Percentiles rank a stretch among this genome's conserved stretches.
These are phyloP conservation scores for Montipora efflorescens DNA, from an alignment of 64 coral and sea anemone species.

Conservation along the genomic window DNA sequence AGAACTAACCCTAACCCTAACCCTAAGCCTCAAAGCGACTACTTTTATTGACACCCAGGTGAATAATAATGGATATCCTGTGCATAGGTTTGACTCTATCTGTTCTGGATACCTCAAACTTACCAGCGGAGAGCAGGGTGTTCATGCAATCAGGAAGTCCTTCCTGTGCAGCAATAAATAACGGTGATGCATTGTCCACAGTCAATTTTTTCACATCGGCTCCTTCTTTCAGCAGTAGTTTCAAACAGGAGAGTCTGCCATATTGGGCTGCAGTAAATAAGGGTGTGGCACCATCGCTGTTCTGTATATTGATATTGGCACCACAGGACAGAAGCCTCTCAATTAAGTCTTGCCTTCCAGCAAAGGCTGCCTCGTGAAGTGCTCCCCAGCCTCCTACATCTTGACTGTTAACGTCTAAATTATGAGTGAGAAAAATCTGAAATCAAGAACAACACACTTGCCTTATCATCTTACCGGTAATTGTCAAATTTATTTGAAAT, in stretches of 20 bases:
- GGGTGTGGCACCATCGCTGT: slow-evolving; percentile 82
- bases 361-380: slow-evolving; percentile 83
- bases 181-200: slow-evolving; percentile 66
- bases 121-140: slow-evolving; percentile 63
- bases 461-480: too few species aligned
- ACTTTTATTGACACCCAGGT: too few species aligned
- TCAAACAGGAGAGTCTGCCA: slow-evolving; percentile 63
- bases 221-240: slow-evolving; percentile 53
- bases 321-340: slow-evolving; percentile 31
- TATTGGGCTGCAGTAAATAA: slow-evolving; percentile 83
- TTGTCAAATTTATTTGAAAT: too few species aligned
- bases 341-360: slow-evolving; percentile 46
- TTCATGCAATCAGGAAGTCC: slow-evolving; percentile 63
- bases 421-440: slow-evolving; percentile 64
- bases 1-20: too few species aligned
- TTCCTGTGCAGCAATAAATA: slow-evolving; percentile 90
- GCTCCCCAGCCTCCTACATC: slow-evolving; percentile 89
- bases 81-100: too few species aligned
- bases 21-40: too few species aligned
- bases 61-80: too few species aligned
- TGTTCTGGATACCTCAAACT: neutral
- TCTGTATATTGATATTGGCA: slow-evolving; percentile 63
- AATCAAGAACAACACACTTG: neutral
- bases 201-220: slow-evolving; percentile 65
- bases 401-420: slow-evolving; percentile 58